A percentile compares a stretch with the other conserved stretches of the same genome.
phyloP scores from a whole-genome alignment of 1,140 invertebrate species.

The Drosophila azteca region DNA sequence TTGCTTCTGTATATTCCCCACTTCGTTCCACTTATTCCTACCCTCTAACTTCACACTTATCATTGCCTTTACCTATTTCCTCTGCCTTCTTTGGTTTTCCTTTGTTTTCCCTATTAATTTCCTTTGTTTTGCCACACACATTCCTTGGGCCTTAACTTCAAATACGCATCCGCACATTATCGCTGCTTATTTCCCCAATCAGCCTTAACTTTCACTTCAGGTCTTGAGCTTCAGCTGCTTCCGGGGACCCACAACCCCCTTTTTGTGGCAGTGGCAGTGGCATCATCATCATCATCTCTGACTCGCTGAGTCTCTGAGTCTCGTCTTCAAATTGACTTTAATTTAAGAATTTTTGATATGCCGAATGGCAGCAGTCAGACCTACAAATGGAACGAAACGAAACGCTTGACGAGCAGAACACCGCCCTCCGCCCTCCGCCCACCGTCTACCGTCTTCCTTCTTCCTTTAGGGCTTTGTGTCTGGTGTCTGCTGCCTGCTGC shows the following conservation, averaged over 20 bases:
- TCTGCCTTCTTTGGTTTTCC: no score
- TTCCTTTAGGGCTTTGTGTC: no score
- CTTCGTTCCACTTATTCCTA: no score
- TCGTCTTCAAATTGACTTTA: conserved; percentile 67
- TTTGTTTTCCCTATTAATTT: background rate
- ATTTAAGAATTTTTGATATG: conserved; percentile 67
- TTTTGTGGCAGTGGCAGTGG: no score
- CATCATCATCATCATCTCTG: conserved; percentile 28
- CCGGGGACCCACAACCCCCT: background rate
- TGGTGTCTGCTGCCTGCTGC: no score
- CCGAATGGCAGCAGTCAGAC: conserved; percentile 33
- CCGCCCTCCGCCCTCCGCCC: conserved; percentile 43
- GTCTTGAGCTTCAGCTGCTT: background rate
- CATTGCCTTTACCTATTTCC: no score
- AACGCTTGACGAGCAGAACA: conserved; percentile 61
- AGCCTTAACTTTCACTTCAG: conserved; percentile 58
- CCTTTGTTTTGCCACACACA: background rate
- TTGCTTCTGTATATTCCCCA: no score
- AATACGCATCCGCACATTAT: conserved; percentile 33
- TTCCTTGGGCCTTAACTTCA: background rate
- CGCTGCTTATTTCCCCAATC: conserved; percentile 66
- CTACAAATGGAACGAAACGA: conserved; percentile 48
- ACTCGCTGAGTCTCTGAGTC: conserved; percentile 16
- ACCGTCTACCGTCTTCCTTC: no score
- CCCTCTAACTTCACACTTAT: no score